Evolutionary conservation across 53 echinoderm and acorn worm genomes (phyloP), one percentile per base, ranked within the genome.

Genomic region (Echinometra lucunter): DNA sequence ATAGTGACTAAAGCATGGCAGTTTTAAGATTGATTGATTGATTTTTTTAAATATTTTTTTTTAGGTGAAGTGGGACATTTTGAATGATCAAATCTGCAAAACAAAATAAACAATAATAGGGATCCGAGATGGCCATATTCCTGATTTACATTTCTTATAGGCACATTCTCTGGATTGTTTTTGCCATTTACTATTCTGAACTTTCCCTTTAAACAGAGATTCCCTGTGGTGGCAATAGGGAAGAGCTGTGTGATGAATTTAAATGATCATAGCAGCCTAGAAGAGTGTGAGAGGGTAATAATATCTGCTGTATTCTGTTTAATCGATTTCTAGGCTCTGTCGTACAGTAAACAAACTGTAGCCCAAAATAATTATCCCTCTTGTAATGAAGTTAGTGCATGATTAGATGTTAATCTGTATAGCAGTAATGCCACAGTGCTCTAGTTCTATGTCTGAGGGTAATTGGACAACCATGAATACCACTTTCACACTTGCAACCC

Each of bases 311-410:
- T 28, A 49, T 85, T 85, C 85, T 85, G 85, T 49, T 47, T 30
- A 47, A 85, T 85, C 85, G 85, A 85, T 85, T 85, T n/a, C 30
- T 7, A 85, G 40, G 85, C 85, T 53, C 9, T 53, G 85, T 49
- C 53, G 49, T 89, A 60, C 89, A 89, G 60, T 89, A 89, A 60
- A 89, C 89, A 89, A 89, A 89, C 89, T 58, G 60, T 35, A 37
- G 89, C 42, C 58, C 58, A 16, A 38, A 89, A 89, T 57, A 58
- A 89, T 57, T 89, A 58, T 57, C 58, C 58, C 37, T 9, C 60
- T 89, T 89, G 89, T 89, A 57, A 89, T 89, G 60, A 58, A 89
- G 89, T 89, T 89, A 37, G 60, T 40, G 60, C 58, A 57, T 89
- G 89, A 89, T 89, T 89, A 89, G 58, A 37, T 35, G 58, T 38